Evolutionary conservation across 2,888 invertebrate species (phyloP).

Genomic region (Campoplex nolae): DNA sequence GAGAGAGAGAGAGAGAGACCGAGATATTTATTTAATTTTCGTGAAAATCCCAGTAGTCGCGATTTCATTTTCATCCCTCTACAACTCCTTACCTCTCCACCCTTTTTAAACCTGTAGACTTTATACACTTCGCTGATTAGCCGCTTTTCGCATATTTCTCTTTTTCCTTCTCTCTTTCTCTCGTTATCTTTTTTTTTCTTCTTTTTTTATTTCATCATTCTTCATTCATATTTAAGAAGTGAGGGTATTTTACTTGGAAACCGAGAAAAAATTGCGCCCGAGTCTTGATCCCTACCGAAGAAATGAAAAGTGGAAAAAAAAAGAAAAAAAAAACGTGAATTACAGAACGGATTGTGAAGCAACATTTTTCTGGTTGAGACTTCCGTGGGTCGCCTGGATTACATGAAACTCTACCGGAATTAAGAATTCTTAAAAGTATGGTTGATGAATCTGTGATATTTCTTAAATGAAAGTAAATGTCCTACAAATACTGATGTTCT

Average conservation of each 20-base stretch:
- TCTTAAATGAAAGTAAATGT: not conserved
- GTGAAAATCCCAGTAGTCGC: conserved; percentile 65
- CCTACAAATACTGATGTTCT: not conserved
- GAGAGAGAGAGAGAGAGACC: conserved; percentile 66
- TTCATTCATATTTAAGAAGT: conserved; percentile 29
- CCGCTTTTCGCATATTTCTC: conserved; percentile 60
- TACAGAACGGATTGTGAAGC: conserved; percentile 6
- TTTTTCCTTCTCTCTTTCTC: conserved; percentile 11
- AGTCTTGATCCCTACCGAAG: not conserved
- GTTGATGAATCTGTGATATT: not conserved
- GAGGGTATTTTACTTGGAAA: conserved; percentile 34
- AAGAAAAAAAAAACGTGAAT: not conserved
- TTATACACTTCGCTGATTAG: conserved; percentile 82
- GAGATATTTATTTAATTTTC: conserved; percentile 81
- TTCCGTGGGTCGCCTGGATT: not conserved
- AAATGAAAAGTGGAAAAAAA: not conserved
- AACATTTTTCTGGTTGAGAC: not conserved
- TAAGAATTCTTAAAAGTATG: not conserved
- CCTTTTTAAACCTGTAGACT: conserved; percentile 67
- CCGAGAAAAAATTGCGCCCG: conserved; percentile 8
- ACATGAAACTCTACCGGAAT: not conserved
- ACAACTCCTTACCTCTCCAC: conserved; percentile 29
- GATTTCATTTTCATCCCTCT: conserved; percentile 78
- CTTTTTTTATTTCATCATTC: not conserved
- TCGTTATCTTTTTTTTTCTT: not conserved